Base-by-base conservation (phyloP, 2,888 invertebrate genomes). In the Macaria liturata region DNA sequence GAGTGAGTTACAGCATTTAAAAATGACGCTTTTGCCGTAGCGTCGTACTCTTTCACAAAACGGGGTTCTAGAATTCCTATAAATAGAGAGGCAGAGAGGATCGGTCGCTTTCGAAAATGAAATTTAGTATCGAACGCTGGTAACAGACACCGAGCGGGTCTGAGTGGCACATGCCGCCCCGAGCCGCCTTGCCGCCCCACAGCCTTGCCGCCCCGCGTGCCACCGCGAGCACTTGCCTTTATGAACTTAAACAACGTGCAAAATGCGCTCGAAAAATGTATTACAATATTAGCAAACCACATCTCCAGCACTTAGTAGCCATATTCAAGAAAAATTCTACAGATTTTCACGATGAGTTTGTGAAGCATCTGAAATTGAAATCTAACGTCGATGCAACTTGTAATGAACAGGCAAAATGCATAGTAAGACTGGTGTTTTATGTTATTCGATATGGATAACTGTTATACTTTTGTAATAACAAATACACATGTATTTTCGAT, bases 81-180 rank as follows among this genome's bases (percentile, higher is more conserved):
- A 55, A 59, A 52, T 52, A 68, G 72, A 74, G 69, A 72, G 73
- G 72, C 75, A 75, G 71, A 61, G 68, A 74, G 74, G 67, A 73
- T 71, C 70, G 72, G 72, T 74, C 75, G 76, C 75, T 72, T 72
- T 69, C 68, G 67, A 68, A 80, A 84, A 83, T 83, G 67, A 80
- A 81, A 81, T 83, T 84, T 81, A 79, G 67, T 70, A 73, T 74
- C 67, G 72, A 74, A 71, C 72, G 70, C 71, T 68, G 59, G 46
- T 59, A 40, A 57, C 55, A 62, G 65, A 64, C 55, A 63, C 53
- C 39, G 51, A 52, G 53, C 45, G 48, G 58, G 46, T n/a, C 56
- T 54, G 63, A 67, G 63, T 65, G 65, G 65, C 65, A 64, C 57
- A 65, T 60, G 59, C 65, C 59, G 32, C 50, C 55, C 51, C 47